Percentiles rank a stretch among this genome's conserved stretches.
Conservation (phyloP, 2,113 vertebrate genomes). For the Shinisaurus crocodilurus region DNA sequence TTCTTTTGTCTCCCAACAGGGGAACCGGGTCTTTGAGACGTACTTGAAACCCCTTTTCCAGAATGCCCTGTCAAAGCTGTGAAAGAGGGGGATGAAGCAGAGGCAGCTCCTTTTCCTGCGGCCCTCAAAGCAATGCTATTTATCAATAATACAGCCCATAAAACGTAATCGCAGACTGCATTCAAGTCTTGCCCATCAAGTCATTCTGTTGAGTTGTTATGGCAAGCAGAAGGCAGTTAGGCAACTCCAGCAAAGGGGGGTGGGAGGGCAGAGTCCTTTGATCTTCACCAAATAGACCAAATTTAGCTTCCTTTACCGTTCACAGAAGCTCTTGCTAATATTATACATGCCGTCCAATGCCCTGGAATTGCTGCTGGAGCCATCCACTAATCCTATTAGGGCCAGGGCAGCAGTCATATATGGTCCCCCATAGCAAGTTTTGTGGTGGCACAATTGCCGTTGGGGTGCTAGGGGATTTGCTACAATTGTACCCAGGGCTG, state of each 20-base stretch:
- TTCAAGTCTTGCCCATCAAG: neutral
- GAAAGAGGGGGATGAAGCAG: conserved; percentile 30
- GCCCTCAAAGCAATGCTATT: neutral
- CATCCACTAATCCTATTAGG: neutral
- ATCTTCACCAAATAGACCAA: neutral
- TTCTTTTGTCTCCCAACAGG: conserved; percentile 64
- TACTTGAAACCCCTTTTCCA: conserved; percentile 80
- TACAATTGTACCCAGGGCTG: no score
- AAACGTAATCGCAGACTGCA: neutral
- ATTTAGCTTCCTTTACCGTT: neutral
- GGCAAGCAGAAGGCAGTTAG: neutral
- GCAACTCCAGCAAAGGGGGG: neutral
- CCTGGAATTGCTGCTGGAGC: neutral
- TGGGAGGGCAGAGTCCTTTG: neutral
- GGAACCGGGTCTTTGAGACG: conserved; percentile 75
- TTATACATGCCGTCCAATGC: neutral
- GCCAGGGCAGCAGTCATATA: no score
- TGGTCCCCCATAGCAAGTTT: neutral
- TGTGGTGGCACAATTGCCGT: neutral
- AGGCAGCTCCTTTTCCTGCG: neutral
- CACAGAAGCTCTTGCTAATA: neutral
- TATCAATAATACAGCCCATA: neutral
- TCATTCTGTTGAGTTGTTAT: neutral
- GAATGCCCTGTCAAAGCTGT: conserved; percentile 73
- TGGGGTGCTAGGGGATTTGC: neutral